Evolutionary conservation across 2,113 vertebrate species (phyloP).

Genomic region (Sus scrofa): DNA sequence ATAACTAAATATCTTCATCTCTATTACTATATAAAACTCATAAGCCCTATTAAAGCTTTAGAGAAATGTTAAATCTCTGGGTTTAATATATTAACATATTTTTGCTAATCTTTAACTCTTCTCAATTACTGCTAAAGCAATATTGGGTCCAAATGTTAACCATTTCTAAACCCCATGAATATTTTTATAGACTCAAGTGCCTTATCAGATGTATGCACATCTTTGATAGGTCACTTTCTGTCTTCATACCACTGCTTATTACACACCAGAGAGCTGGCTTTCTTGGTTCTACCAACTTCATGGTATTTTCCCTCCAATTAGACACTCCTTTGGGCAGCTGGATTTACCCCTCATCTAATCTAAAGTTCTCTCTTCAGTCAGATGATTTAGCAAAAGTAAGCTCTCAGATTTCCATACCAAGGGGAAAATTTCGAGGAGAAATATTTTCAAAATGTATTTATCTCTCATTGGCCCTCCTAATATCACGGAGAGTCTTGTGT

Average conservation of each 20-base stretch:
- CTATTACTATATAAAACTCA: background rate
- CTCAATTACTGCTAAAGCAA: background rate
- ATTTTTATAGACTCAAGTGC: background rate
- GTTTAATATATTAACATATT: background rate
- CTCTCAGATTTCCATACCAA: background rate
- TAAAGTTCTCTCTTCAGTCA: background rate
- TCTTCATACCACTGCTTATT: background rate
- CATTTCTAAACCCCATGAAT: background rate
- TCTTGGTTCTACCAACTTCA: background rate
- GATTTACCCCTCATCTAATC: background rate
- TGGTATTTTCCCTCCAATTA: background rate
- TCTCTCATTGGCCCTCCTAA: background rate
- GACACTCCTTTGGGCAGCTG: background rate
- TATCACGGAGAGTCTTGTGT: background rate
- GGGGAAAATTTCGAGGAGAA: background rate
- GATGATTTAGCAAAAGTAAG: background rate
- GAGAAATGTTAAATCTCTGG: background rate
- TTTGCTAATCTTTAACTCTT: slow-evolving; percentile 1
- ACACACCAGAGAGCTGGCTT: background rate
- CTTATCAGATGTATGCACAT: background rate
- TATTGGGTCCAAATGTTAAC: background rate
- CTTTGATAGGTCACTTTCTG: background rate
- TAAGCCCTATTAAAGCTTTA: background rate
- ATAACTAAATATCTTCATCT: background rate
- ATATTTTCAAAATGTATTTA: background rate